Base-by-base conservation (phyloP, 2,888 invertebrate genomes). In the Phlogophora meticulosa region DNA sequence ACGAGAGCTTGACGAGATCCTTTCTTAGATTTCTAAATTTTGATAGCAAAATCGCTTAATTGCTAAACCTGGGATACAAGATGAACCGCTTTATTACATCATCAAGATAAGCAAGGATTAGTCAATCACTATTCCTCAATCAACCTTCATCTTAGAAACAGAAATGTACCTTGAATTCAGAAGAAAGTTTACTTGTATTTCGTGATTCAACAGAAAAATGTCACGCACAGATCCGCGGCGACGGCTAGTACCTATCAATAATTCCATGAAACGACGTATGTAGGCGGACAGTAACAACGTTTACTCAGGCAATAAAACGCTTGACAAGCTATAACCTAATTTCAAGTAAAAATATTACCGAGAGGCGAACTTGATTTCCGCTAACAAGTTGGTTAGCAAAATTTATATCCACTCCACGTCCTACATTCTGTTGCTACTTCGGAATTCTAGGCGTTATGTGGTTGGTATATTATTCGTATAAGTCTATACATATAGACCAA, bases 321-420 rank as follows among this genome's bases (percentile, higher is more conserved):
- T 62, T 68, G 69, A 68, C 69, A 74, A 73, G 75, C 69, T 45
- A 68, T 68, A 73, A 68, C 51, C 69, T 46, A 68, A 73, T 75
- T 73, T 69, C 36, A 42, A 56, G 42, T 62, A 32, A 59, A 62
- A 74, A 57, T 72, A 57, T 68, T 68, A 62, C 45, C 4, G 15
- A 32, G 43, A 62, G 62, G 49, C 45, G 48, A 57, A 74, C 61
- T 73, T 62, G 56, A 72, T 72, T 78, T 65, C 43, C 60, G 65
- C 48, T 61, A 77, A 72, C 53, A 57, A 72, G 61, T 59, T 72
- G 52, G 42, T 51, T 58, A 46, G 34, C n/a, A 63, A 52, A 75
- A 52, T 74, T 32, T 7, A 38, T 53, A 64, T 11, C 28, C 72
- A 36, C 15, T 15, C 7, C 40, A 72, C 65, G 42, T 53, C 40